phyloP scores from a whole-genome alignment of 2,113 vertebrate species.

The Chionis minor region DNA sequence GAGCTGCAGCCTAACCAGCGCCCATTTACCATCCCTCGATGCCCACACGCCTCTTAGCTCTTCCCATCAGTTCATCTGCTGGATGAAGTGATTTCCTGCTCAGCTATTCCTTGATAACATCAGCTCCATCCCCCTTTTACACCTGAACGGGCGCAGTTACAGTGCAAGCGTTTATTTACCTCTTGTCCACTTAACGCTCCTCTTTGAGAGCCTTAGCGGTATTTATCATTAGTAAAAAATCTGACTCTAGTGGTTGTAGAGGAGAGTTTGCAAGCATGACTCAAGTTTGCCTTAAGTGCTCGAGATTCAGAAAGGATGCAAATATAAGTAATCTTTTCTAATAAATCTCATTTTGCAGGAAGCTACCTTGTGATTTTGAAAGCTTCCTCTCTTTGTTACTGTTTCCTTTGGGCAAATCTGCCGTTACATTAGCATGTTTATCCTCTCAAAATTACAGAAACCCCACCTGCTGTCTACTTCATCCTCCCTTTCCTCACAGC shows the following conservation, averaged over 20 bases:
- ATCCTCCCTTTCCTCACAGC: not conserved
- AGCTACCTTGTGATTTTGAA: not conserved
- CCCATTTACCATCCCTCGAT: not conserved
- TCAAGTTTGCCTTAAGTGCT: not conserved
- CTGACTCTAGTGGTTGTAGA: not conserved
- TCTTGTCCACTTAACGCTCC: not conserved
- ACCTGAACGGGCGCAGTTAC: fast-evolving
- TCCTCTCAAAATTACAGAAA: not conserved
- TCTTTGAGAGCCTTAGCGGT: not conserved
- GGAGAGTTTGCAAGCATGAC: not conserved
- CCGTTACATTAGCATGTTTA: not conserved
- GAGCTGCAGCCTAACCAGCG: not conserved
- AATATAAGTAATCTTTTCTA: not conserved
- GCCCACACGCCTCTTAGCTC: not conserved
- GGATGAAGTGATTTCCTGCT: not conserved
- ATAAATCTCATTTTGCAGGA: not conserved
- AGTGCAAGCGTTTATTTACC: not conserved
- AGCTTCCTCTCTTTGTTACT: not conserved
- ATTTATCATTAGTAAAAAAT: not conserved
- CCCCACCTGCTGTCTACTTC: not conserved
- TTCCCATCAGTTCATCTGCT: no score
- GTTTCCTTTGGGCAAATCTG: not conserved
- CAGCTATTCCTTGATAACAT: not conserved
- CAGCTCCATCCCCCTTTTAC: not conserved
- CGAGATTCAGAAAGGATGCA: not conserved